Base-by-base conservation (phyloP, 2,888 invertebrate genomes). In the Pammene fasciana region DNA sequence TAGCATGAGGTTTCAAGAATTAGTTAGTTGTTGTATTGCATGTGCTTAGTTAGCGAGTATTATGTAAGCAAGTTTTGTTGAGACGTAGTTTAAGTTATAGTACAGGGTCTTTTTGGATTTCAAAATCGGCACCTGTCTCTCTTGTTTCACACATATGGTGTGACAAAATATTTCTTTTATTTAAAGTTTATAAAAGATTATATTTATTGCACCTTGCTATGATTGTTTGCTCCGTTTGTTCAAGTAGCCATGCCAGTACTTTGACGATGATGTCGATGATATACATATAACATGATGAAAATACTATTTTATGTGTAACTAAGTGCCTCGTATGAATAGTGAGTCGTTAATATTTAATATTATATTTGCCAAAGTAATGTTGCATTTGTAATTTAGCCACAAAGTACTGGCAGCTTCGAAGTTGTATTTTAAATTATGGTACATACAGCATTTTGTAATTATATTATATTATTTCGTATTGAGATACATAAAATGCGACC, bases 71-170 rank as follows among this genome's bases (percentile, higher is more conserved):
- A 67, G 43, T 50, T 57, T 59, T 68, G 68, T 65, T 60, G 38
- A 65, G 9, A 65, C 26, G 64, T 70, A 65, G 70, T 59, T 60
- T 68, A 64, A 65, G 65, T 26, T n/a, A 70, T 65, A 70, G 81
- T 79, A 86, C 90, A 90, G 90, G 90, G 90, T 89, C 85, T 84
- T 87, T 90, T 90, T 87, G 85, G 80, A 86, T 81, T 75, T 79
- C 82, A 86, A 86, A 84, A 77, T 78, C 78, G 84, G 77, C 86
- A 80, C 83, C 87, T 87, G 84, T 72, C 76, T 80, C 82, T 81
- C 80, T 75, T 71, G 71, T 73, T 77, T 75, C 76, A 80, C 67
- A 76, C 75, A 67, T 72, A 75, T 73, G 78, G 78, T 81, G 82
- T 81, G 80, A 78, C 79, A 76, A 79, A 55, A 87, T 83, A 85